These are phyloP conservation scores for Spinus olivaceus DNA, from an alignment of 2,797 vertebrate species.

Conservation along the genomic window DNA sequence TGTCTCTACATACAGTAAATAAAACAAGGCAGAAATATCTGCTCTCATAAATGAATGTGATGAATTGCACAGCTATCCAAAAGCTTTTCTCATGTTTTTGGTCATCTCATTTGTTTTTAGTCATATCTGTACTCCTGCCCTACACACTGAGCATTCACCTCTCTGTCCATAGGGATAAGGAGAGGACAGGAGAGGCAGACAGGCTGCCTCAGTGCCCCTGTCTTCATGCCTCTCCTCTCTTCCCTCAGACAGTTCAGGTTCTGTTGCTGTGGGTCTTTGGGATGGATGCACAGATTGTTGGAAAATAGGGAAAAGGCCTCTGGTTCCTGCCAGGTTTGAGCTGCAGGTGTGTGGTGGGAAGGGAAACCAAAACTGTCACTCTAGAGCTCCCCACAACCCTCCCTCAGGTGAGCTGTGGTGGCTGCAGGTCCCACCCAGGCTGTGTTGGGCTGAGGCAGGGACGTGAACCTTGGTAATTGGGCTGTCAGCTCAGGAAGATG, in stretches of 20 bases:
- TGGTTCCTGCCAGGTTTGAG: background rate
- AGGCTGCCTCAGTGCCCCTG: background rate
- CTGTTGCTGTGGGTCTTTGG: background rate
- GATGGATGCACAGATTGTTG: background rate
- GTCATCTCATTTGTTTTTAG: background rate
- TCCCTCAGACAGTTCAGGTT: background rate
- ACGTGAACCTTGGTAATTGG: fast-evolving
- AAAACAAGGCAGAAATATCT: background rate
- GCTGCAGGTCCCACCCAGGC: background rate
- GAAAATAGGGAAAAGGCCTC: background rate
- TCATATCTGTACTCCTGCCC: background rate
- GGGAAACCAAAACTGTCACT: background rate
- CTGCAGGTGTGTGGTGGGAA: background rate
- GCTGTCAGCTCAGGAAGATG: background rate
- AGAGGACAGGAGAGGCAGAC: background rate
- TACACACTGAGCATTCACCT: fast-evolving
- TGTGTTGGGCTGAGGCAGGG: background rate
- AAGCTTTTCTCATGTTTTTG: background rate
- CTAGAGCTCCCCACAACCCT: background rate
- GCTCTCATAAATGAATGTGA: background rate
- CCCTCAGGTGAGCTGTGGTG: background rate
- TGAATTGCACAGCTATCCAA: background rate
- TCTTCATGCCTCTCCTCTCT: background rate
- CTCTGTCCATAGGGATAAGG: background rate
- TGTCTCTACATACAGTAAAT: background rate